Base-by-base conservation (phyloP, 2,113 vertebrate genomes). In the Crotalus tigris region DNA sequence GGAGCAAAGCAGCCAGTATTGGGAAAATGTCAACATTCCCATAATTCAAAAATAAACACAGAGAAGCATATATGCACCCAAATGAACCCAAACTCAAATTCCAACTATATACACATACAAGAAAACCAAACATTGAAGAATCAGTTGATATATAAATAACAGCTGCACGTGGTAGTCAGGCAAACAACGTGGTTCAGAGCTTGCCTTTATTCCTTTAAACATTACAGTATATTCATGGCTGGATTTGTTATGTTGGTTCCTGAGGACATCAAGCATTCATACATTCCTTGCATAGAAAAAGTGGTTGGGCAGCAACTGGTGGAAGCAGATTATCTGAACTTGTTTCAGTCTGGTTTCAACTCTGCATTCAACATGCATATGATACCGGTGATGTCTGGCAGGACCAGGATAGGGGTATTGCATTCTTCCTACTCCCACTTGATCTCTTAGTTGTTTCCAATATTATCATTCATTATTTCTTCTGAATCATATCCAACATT, bases 1-100 rank as follows among this genome's bases (percentile, higher is more conserved):
- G 55, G 64, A 53, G 46, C 17, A 39, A 54, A 90, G 75, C 55
- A 64, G 88, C 1, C 46, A n/a, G 88, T 46, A 90, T 59, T 90
- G 49, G 69, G 75, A 61, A 49, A 29, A 17, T 59, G 75, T 85
- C 92, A 89, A 90, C n/a, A 86, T 93, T 93, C 92, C 88, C 92
- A 93, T 46, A 86, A 33, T 49, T 44, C 17, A 59, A 86, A 89
- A 75, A 81, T 89, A 90, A 90, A 90, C 92, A 93, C 24, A 86
- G 7, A 51, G 59, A 55, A 55, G 21, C 55, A n/a, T 26, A 61
- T 75, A 54, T 53, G 9, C 33, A 59, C 26, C 49, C 44, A 69
- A 13, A 13, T 57, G 39, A 86, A 59, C 39, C 85, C 21, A 86
- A 93, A 64, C 75, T 29, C 23, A 90, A 44, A 26, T 39, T 33